These are phyloP conservation scores for Phaetusa simplex DNA, from an alignment of 2,113 vertebrate genomes.

Conservation along the genomic window DNA sequence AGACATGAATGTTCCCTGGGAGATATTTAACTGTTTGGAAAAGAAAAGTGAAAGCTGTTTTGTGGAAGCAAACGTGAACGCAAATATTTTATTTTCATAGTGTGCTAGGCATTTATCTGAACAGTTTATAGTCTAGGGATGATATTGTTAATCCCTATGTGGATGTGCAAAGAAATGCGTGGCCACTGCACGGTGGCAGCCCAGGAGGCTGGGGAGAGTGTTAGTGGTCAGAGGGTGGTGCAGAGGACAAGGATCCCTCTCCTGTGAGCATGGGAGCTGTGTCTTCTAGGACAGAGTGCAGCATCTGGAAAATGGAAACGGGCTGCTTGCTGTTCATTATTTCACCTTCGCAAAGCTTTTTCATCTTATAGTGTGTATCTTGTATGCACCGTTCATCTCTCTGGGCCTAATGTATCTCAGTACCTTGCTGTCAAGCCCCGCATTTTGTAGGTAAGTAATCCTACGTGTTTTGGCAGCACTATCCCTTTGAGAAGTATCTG, in stretches of 20 bases:
- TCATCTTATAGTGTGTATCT: neutral
- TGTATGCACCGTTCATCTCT: neutral
- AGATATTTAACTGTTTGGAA: neutral
- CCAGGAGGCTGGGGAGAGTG: neutral
- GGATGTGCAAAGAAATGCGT: neutral
- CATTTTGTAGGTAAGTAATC: neutral
- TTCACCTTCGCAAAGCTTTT: neutral
- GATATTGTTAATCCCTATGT: neutral
- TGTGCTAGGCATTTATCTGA: neutral
- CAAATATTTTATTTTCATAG: neutral
- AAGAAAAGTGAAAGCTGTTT: neutral
- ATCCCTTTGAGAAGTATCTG: neutral
- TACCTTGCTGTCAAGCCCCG: neutral
- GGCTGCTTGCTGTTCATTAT: neutral
- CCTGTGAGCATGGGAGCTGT: accelerated
- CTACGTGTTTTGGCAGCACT: neutral
- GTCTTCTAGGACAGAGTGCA: neutral
- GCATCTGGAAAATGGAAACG: neutral
- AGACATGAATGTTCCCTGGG: accelerated
- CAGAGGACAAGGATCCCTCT: neutral
- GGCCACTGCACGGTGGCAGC: neutral
- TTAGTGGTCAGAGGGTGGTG: neutral
- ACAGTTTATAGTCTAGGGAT: neutral
- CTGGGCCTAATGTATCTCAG: neutral
- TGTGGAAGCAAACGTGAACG: neutral